phyloP scores from a whole-genome alignment of 2,113 vertebrate species.

The Dunckerocampus dactyliophorus region DNA sequence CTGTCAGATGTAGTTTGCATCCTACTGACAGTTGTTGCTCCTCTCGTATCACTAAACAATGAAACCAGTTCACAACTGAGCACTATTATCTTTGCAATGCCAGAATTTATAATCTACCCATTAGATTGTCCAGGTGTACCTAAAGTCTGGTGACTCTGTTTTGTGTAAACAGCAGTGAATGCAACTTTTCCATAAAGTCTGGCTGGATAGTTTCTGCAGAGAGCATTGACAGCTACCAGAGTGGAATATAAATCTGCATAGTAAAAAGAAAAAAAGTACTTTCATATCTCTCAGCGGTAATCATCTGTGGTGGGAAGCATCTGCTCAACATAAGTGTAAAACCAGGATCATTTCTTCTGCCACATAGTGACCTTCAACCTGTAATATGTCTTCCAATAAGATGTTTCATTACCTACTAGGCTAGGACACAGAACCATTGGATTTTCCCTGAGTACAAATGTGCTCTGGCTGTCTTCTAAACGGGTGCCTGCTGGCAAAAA shows the following conservation, averaged over 20 bases:
- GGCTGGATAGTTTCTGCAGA: conserved; percentile 12
- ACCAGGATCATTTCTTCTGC: not conserved
- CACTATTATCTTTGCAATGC: not conserved
- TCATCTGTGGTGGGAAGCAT: conserved; percentile 18
- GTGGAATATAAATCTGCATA: conserved; percentile 24
- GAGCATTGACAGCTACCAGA: conserved; percentile 3
- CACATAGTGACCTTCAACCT: not conserved
- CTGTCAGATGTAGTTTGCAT: not conserved
- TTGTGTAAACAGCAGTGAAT: not conserved
- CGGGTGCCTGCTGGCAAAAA: conserved; percentile 27
- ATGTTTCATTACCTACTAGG: conserved; percentile 1
- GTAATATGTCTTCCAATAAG: conserved; percentile 1
- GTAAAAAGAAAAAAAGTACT: not conserved
- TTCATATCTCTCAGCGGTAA: conserved; percentile 16
- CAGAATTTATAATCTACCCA: no score
- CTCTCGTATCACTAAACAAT: not conserved
- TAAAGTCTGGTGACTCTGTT: not conserved
- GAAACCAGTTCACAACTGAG: not conserved
- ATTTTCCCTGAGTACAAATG: conserved; percentile 21
- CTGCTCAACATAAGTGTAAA: conserved; percentile 4
- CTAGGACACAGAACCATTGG: not conserved
- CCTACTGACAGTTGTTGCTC: not conserved
- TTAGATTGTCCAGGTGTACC: not conserved
- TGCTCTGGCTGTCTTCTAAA: conserved; percentile 12
- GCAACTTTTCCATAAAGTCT: not conserved